Conservation (phyloP, 2,113 vertebrate species). For the Ictalurus furcatus region DNA sequence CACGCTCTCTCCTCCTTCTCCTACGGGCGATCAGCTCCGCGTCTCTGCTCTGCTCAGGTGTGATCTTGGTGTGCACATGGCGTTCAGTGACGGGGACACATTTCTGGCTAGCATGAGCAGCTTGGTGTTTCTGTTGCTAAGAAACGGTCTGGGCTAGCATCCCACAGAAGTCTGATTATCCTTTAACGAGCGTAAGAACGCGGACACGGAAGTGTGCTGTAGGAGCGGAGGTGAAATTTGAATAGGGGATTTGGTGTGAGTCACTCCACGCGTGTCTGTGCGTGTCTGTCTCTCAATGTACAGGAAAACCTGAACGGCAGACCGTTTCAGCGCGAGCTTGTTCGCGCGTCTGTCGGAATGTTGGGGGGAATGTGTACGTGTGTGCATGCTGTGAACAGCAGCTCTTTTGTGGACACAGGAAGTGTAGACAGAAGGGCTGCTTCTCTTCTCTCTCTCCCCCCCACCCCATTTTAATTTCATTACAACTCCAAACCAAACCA, state of each 20-base stretch:
- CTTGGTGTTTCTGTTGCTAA: not conserved
- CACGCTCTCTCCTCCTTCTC: slow-evolving; percentile 28
- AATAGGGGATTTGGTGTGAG: slow-evolving; percentile 12
- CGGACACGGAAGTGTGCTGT: not conserved
- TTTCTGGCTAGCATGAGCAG: not conserved
- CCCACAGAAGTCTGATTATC: slow-evolving; percentile 25
- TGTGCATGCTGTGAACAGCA: slow-evolving; percentile 62
- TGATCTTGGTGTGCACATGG: not conserved
- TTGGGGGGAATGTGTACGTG: slow-evolving; percentile 8
- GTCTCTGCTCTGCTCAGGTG: slow-evolving; percentile 25
- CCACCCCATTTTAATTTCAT: not conserved
- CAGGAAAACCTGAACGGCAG: not conserved
- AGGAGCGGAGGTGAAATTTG: not conserved
- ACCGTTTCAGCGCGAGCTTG: slow-evolving; percentile 21
- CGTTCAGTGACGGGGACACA: not conserved
- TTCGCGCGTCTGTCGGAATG: slow-evolving; percentile 3
- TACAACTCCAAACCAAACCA: not conserved
- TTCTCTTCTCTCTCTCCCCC: not conserved
- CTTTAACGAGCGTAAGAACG: slow-evolving; percentile 35
- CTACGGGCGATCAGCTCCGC: slow-evolving; percentile 41
- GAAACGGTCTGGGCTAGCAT: not conserved
- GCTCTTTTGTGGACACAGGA: slow-evolving; percentile 72
- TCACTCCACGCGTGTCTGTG: not conserved
- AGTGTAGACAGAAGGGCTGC: slow-evolving; percentile 46
- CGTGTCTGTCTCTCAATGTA: slow-evolving; percentile 7